Base-by-base conservation (phyloP, 2,797 vertebrate genomes). In the Anisognathus igniventris region DNA sequence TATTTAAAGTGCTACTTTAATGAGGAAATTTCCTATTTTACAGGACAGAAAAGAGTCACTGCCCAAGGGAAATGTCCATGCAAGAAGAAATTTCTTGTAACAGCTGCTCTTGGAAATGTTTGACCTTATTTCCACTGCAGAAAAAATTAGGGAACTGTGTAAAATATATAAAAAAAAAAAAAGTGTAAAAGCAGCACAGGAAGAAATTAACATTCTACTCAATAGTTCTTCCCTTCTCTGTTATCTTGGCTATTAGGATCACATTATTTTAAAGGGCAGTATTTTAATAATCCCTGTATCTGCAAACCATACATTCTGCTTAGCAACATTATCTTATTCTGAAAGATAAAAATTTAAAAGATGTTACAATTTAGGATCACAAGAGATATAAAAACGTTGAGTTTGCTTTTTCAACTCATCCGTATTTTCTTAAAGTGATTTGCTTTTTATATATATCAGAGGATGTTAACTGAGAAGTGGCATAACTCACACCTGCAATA, bases 41-140 rank as follows among this genome's bases (percentile, higher is more conserved):
- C 13, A 86, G 25, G 47, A 65, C 45, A 30, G 54, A 51, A 93
- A 82, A 92, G 44, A 85, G 40, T 20, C 50, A 75, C 61, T 77
- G 30, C 78, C 68, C 42, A 60, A 73, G 65, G 47, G 53, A 92
- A 85, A 86, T 0, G 0, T 57, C 23, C 65, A 42, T 31, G 24
- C 61, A 92, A 78, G n/a, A 92, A 91, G 61, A 92, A 89, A 71
- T 88, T 45, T 89, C 48, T 86, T 88, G 51, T 83, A 92, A 91
- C 37, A 86, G 60, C 37, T 93, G 48, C 47, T 86, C n/a, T 92
- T 88, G 44, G 57, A 89, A 88, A 71, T 33, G 68, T 74, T 61
- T 86, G 85, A 92, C 72, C 75, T 93, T 87, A 92, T 90, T 94
- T 73, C 0, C 2, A 50, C 57, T 61, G 56, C 39, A 83, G n/a